Percentiles rank a stretch among this genome's conserved stretches.
Conservation (phyloP, 2,888 invertebrate species). For the Euphydryas editha region DNA sequence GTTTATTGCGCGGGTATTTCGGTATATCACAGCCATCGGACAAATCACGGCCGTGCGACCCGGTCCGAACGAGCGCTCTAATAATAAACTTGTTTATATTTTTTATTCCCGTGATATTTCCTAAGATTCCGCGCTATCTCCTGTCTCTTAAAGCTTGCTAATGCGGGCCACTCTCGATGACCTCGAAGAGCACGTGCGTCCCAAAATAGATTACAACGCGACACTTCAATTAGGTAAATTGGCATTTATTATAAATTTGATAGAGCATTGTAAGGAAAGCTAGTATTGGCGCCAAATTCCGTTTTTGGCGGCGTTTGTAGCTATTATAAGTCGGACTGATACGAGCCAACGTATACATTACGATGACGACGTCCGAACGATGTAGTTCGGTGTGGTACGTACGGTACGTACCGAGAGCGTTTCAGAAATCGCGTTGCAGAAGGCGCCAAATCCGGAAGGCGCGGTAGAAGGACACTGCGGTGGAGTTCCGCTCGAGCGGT, state of each 20-base stretch:
- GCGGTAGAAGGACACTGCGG: slow-evolving; percentile 56
- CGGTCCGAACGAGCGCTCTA: slow-evolving; percentile 80
- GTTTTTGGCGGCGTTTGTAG: slow-evolving; percentile 51
- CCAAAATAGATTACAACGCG: slow-evolving; percentile 66
- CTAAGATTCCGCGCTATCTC: slow-evolving; percentile 58
- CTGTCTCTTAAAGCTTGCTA: slow-evolving; percentile 47
- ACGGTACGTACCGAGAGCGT: slow-evolving; percentile 77
- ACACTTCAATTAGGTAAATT: slow-evolving; percentile 52
- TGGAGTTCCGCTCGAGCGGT: slow-evolving; percentile 66
- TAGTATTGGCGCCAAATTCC: slow-evolving; percentile 62
- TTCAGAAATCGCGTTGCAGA: slow-evolving; percentile 81
- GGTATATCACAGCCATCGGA: slow-evolving; percentile 80
- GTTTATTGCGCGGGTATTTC: slow-evolving; percentile 80
- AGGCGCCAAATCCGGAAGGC: slow-evolving; percentile 76
- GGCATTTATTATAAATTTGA: slow-evolving; percentile 40
- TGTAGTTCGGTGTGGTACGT: slow-evolving; percentile 38
- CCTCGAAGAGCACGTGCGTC: slow-evolving; percentile 79
- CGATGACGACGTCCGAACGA: slow-evolving; percentile 37
- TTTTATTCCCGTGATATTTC: slow-evolving; percentile 72
- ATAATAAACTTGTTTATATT: slow-evolving; percentile 83
- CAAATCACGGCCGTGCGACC: slow-evolving; percentile 82
- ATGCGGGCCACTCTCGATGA: slow-evolving; percentile 57
- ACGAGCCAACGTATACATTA: slow-evolving; percentile 24
- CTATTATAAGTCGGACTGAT: slow-evolving; percentile 42
- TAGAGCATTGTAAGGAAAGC: slow-evolving; percentile 44